These are phyloP conservation scores for Ageneiosus marmoratus DNA, from an alignment of 2,113 vertebrate species.

Conservation along the genomic window DNA sequence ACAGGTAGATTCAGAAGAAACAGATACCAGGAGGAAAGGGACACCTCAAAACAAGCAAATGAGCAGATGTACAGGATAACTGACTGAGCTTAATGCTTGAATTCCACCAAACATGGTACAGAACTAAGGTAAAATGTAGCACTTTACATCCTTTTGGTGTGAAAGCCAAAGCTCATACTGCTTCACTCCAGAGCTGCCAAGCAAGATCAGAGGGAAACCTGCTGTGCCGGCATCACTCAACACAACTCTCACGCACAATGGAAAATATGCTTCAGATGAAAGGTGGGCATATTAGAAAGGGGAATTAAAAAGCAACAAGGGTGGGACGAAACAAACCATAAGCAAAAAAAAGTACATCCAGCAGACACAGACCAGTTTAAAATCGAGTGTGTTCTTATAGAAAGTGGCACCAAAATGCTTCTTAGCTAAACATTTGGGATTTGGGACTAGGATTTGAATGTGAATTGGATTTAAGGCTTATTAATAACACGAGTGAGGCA, in stretches of 20 bases:
- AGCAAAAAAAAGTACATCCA: background rate
- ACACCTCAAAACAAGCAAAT: background rate
- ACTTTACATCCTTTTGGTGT: slow-evolving; percentile 13
- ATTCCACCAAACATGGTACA: slow-evolving; percentile 20
- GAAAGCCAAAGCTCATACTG: slow-evolving; percentile 35
- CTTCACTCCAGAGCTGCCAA: slow-evolving; percentile 34
- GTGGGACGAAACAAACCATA: slow-evolving; percentile 26
- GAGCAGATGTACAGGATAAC: background rate
- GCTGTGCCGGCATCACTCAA: slow-evolving; percentile 45
- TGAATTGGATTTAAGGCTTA: background rate
- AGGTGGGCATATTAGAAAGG: slow-evolving; percentile 44
- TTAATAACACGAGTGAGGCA: background rate
- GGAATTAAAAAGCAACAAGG: slow-evolving; percentile 15
- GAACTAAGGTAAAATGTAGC: slow-evolving; percentile 13
- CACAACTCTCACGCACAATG: slow-evolving; percentile 31
- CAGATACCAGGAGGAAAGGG: background rate
- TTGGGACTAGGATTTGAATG: background rate
- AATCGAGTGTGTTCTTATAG: background rate
- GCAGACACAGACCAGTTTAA: background rate
- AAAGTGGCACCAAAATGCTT: background rate
- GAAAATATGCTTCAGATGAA: slow-evolving; percentile 53
- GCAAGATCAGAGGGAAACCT: slow-evolving; percentile 46
- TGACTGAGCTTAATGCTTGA: background rate
- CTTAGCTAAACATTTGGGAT: background rate
- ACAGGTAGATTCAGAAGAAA: slow-evolving; percentile 1